Conservation (phyloP, 2,888 invertebrate genomes). For the Hermaeophaga mercurialis region DNA sequence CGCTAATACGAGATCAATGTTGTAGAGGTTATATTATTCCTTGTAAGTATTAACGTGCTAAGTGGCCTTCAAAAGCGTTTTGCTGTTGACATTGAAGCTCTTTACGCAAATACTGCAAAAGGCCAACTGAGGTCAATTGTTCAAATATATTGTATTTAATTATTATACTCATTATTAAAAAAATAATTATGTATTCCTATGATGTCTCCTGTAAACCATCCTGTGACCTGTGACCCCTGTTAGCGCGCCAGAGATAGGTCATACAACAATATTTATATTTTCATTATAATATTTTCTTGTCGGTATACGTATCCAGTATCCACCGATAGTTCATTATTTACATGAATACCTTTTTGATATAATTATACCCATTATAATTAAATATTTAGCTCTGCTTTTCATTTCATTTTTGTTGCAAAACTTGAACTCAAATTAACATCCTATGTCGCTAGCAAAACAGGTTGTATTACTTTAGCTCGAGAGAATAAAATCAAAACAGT, state of each 20-base stretch:
- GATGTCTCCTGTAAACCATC: constrained; percentile 38
- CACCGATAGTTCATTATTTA: constrained; percentile 15
- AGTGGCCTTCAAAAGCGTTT: constrained; percentile 58
- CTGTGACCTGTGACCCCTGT: constrained; percentile 52
- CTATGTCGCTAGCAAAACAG: constrained; percentile 51
- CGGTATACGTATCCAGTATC: too few species aligned
- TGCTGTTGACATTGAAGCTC: constrained; percentile 60
- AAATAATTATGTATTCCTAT: constrained; percentile 22
- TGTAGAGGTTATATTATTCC: constrained; percentile 37
- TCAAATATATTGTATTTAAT: constrained; percentile 46
- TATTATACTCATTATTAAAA: constrained; percentile 33
- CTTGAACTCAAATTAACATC: constrained; percentile 39
- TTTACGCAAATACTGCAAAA: constrained; percentile 58
- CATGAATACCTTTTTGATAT: constrained; percentile 5
- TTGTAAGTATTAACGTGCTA: constrained; percentile 49
- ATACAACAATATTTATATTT: constrained; percentile 40
- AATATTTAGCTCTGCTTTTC: constrained; percentile 1
- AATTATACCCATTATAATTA: not conserved
- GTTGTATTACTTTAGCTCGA: constrained; percentile 52
- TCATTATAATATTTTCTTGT: constrained; percentile 25
- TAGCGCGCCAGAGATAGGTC: constrained; percentile 46
- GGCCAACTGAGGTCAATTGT: constrained; percentile 59
- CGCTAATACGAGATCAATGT: constrained; percentile 25
- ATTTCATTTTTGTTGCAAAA: constrained; percentile 27
- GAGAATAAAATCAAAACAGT: constrained; percentile 48